Percentiles rank a stretch among this genome's conserved stretches.
phyloP scores from a whole-genome alignment of 2,888 invertebrate species.

The Dynastes hyllus region DNA sequence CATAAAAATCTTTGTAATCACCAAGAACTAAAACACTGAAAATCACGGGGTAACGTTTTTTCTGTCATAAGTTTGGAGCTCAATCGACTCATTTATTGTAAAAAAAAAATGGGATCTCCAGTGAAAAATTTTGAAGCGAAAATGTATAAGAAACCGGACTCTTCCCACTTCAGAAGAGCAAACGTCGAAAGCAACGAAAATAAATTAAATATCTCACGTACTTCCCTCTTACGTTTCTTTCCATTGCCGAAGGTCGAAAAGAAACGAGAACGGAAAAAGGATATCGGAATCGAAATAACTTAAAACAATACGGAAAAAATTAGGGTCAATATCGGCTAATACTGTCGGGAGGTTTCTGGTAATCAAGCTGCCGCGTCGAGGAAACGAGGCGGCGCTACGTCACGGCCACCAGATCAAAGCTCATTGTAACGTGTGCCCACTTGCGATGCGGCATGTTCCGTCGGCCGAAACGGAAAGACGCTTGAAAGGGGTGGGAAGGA shows the following conservation, averaged over 20 bases:
- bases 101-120: too few species aligned
- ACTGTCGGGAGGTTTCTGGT: slow-evolving; percentile 21
- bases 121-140: too few species aligned
- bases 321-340: slow-evolving; percentile 45
- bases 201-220: slow-evolving; percentile 39
- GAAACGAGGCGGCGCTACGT: neutral
- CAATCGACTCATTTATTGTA: too few species aligned
- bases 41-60: too few species aligned
- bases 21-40: too few species aligned
- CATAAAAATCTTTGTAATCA: too few species aligned
- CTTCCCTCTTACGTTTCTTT: neutral
- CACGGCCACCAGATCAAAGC: slow-evolving; percentile 44
- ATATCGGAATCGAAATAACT: slow-evolving; percentile 21
- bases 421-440: slow-evolving; percentile 49
- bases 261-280: neutral
- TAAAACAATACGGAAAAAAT: slow-evolving; percentile 48
- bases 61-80: too few species aligned
- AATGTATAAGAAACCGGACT: too few species aligned
- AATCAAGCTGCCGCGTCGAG: slow-evolving; percentile 20
- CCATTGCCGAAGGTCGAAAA: neutral
- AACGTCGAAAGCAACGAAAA: neutral
- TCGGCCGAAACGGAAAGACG: slow-evolving; percentile 28
- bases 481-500: neutral
- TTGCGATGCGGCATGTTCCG: slow-evolving; percentile 32
- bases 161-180: too few species aligned